Percentiles rank a stretch among this genome's conserved stretches.
These are phyloP conservation scores for Anoplius nigerrimus DNA, from an alignment of 2,888 invertebrate species.

Conservation along the genomic window DNA sequence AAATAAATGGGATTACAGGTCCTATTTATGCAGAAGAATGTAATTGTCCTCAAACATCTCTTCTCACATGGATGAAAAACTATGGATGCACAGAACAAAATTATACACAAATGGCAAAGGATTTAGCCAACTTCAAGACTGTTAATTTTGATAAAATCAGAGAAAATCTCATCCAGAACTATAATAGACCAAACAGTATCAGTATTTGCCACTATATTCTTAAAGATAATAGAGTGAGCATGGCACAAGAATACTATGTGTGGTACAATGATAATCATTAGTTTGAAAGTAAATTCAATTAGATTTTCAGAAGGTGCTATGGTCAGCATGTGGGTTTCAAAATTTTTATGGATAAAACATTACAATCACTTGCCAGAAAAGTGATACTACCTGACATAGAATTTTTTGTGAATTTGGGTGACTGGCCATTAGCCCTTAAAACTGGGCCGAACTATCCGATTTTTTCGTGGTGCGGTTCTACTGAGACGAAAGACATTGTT, in stretches of 20 bases:
- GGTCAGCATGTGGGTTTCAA: conserved; percentile 97
- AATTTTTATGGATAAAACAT: conserved; percentile 93
- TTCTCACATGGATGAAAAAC: conserved; percentile 81
- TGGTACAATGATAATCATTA: conserved; percentile 7
- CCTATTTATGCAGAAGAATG: conserved; percentile 89
- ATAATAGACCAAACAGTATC: conserved; percentile 86
- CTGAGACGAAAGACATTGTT: conserved; percentile 89
- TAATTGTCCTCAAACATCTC: conserved; percentile 83
- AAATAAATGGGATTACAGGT: conserved; percentile 76
- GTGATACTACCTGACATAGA: conserved; percentile 90
- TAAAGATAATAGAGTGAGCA: conserved; percentile 81
- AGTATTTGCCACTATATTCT: conserved; percentile 94
- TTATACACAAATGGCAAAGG: conserved; percentile 83
- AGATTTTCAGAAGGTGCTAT: conserved; percentile 90
- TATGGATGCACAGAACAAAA: conserved; percentile 79
- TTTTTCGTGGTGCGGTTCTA: conserved; percentile 97
- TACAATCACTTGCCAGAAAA: conserved; percentile 89
- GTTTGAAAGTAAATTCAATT: conserved; percentile 37
- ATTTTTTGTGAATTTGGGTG: conserved; percentile 94
- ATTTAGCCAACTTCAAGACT: conserved; percentile 82
- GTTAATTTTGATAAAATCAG: conserved; percentile 84
- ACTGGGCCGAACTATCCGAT: conserved; percentile 83
- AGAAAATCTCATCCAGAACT: conserved; percentile 81
- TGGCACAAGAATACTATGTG: neutral
- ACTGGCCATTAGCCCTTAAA: conserved; percentile 90